phyloP scores from a whole-genome alignment of 2,888 invertebrate species.

The Caenorhabditis sulstoni region DNA sequence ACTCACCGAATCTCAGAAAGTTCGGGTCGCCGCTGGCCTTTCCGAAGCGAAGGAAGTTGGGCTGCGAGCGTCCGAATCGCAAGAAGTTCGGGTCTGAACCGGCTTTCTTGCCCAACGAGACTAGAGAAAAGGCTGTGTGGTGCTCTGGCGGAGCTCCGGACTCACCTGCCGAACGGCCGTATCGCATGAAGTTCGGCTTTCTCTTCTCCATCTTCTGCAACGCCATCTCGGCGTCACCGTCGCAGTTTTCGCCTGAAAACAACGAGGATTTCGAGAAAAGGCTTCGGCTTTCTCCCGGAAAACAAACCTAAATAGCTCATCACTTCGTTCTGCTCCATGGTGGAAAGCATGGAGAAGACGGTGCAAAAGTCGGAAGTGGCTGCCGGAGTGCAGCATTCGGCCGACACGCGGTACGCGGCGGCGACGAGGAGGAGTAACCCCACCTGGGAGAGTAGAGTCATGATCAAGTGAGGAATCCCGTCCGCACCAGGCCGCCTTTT shows the following conservation, averaged over 20 bases:
- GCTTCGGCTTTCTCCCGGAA: background rate
- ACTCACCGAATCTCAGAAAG: conserved; percentile 75
- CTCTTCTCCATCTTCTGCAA: conserved; percentile 76
- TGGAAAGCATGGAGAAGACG: conserved; percentile 73
- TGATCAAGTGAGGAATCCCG: conserved; percentile 59
- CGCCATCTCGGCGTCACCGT: conserved; percentile 72
- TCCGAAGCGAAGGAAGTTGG: conserved; percentile 79
- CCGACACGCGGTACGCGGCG: conserved; percentile 51
- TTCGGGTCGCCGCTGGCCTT: conserved; percentile 77
- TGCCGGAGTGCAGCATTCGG: conserved; percentile 70
- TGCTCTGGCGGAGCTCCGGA: conserved; percentile 7
- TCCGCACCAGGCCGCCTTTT: conserved; percentile 16
- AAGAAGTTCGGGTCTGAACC: conserved; percentile 78
- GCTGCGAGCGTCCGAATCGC: conserved; percentile 73
- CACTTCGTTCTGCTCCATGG: conserved; percentile 75
- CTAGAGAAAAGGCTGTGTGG: conserved; percentile 19
- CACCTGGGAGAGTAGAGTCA: conserved; percentile 65
- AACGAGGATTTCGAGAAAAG: background rate
- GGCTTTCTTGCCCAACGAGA: conserved; percentile 73
- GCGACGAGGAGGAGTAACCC: conserved; percentile 57
- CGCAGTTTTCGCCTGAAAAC: conserved; percentile 73
- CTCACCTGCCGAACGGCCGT: conserved; percentile 73
- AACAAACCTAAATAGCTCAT: conserved; percentile 64
- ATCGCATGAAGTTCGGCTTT: conserved; percentile 80
- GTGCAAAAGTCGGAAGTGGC: conserved; percentile 73